Evolutionary conservation across 1,140 invertebrate genomes (phyloP).

Genomic region (Leptestheria dahalacensis): DNA sequence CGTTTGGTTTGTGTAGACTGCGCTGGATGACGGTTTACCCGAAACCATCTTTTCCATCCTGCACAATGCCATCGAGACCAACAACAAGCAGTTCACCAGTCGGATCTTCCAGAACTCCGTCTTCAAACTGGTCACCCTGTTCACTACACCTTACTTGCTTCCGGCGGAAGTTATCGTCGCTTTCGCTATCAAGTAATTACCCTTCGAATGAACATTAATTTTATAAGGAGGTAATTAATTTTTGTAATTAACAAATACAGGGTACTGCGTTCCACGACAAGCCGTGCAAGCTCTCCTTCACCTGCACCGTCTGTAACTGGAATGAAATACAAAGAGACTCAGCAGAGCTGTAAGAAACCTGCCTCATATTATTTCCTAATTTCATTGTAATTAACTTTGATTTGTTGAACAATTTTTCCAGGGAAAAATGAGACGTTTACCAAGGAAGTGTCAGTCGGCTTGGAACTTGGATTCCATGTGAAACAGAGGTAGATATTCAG

Average conservation of each 20-base stretch:
- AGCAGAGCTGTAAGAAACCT: not conserved
- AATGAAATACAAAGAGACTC: not conserved
- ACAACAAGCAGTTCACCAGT: conserved; percentile 75
- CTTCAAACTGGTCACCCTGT: conserved; percentile 56
- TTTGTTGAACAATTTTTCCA: not conserved
- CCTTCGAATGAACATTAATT: not conserved
- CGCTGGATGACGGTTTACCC: conserved; percentile 65
- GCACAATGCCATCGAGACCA: conserved; percentile 78
- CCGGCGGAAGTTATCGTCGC: conserved; percentile 72
- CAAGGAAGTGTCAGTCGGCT: not conserved
- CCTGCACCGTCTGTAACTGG: not conserved
- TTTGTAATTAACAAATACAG: not conserved
- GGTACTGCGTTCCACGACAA: not conserved
- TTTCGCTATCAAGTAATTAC: conserved; percentile 64
- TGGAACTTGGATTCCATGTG: not conserved
- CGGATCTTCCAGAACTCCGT: conserved; percentile 72
- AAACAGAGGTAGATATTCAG: not conserved
- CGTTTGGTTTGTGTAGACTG: conserved; percentile 42
- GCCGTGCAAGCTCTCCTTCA: not conserved
- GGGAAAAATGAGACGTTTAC: not conserved
- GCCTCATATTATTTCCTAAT: not conserved
- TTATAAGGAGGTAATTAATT: not conserved
- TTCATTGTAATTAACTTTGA: too few species aligned
- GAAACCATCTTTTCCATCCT: conserved; percentile 71
- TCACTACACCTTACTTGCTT: conserved; percentile 67